Evolutionary conservation across 1,140 invertebrate genomes (phyloP), one percentile per base, ranked within the genome.

Genomic region (Asbolus verrucosus): DNA sequence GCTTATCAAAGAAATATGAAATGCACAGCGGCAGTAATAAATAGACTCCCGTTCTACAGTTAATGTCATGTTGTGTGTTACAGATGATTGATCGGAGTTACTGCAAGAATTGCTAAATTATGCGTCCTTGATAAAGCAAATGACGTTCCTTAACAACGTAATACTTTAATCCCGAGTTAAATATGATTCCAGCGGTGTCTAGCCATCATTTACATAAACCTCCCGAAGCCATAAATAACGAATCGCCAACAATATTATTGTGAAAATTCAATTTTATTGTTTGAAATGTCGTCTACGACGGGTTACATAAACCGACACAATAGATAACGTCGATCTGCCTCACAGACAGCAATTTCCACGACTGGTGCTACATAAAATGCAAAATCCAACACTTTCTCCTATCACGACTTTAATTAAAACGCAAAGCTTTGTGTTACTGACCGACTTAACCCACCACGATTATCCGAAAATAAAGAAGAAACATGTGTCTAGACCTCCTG

Each of bases 241-340:
- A 54, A 30, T 50, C 43, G 43, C 43, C 43, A 50, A 50, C 43
- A 18, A 50, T 50, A 50, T 54, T 54, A 54, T 54, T 54, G 46
- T 54, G 46, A 54, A 54, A 54, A 54, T 54, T 54, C 21, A 54
- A 27, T 54, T 54, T 54, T 54, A 54, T 54, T 54, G 21, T 54
- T 54, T 14, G 46, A 54, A 54, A 54, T 54, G 46, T 54, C 46
- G 46, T 54, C 46, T 27, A 30, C 46, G 27, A 54, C 46, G 46
- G 9, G 11, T 54, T 54, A 54, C 46, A 54, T 54, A 54, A 54
- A 36, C 11, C 46, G 13, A 19, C 19, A 54, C 46, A 54, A 54
- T 54, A 54, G 46, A 54, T 54, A 54, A 30, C 19, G 19, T 54
- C 21, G 46, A 19, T 30, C 46, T 54, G 19, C 43, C 43, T 11